Evolutionary conservation across 1,140 invertebrate genomes (phyloP), one percentile per base, ranked within the genome.

Genomic region (Holcopasites calliopsidis): DNA sequence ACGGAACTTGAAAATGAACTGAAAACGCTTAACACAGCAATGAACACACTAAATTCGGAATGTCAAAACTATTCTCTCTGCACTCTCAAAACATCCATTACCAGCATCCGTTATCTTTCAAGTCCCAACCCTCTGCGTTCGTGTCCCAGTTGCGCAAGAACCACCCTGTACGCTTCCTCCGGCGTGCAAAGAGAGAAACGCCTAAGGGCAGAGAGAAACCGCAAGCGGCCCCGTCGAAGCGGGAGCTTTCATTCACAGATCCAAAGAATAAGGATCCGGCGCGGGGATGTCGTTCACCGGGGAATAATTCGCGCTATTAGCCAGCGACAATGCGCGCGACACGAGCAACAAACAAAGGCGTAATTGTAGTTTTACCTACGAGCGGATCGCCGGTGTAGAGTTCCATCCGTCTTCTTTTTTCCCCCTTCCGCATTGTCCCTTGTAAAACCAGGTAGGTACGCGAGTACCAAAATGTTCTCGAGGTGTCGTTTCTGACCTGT

Each of bases 281-380:
- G n/a, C n/a, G 54, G 61, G 58, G 81, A 77, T 76, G 80, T 79
- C 84, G 86, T 79, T 77, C 77, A 83, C 83, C 68, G 76, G 82
- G 87, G 88, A 90, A 88, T 90, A 90, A 90, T 90, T 89, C 86
- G 78, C 80, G 83, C 84, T 87, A 87, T 87, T 90, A 89, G 84
- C 85, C 79, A 62, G 69, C 74, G 76, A 88, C 87, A 88, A 88
- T 88, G 75, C 73, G 21, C 54, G 69, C 57, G 80, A 64, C 71
- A 87, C 83, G 84, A 85, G n/a, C 85, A 83, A 89, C 87, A 89
- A 90, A 90, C 89, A 89, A 89, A 88, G 88, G 80, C 78, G 65
- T 87, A 88, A 89, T 88, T 90, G 88, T 80, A 61, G 71, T 47
- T 26, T 28, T 55, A 28, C 71, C n/a, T 31, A 21, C 21, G 13